Percentiles rank a stretch among this genome's conserved stretches.
Conservation (phyloP, 2,797 vertebrate genomes). For the Argya squamiceps region DNA sequence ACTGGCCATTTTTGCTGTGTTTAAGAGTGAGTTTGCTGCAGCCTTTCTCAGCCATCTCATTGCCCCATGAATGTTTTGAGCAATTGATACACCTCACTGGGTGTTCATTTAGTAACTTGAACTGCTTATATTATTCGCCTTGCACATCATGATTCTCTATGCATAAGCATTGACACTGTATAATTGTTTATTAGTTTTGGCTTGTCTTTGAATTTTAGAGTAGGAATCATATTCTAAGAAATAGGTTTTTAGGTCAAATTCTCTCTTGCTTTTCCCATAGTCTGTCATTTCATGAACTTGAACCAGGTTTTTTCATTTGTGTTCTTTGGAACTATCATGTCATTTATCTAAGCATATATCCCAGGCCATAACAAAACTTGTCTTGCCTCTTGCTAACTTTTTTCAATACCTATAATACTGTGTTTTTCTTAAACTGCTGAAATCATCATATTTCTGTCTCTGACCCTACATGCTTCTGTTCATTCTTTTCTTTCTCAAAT, state of each 20-base stretch:
- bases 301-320: constrained; percentile 35
- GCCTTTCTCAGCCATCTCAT: constrained; percentile 2
- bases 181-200: constrained; percentile 69
- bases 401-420: constrained; percentile 12
- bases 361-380: not conserved
- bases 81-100: constrained; percentile 12
- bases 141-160: constrained; percentile 22
- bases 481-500: not conserved
- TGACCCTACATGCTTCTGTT: not conserved
- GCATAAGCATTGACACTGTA: constrained; percentile 22
- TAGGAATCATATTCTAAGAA: constrained; percentile 49
- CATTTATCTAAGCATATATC: constrained; percentile 42
- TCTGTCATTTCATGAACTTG: constrained; percentile 38
- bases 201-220: constrained; percentile 34
- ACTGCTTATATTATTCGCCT: not conserved
- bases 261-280: constrained; percentile 62
- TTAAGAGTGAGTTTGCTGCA: not conserved
- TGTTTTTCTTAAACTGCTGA: constrained; percentile 12
- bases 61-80: not conserved
- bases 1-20: not conserved
- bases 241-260: constrained; percentile 67
- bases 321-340: constrained; percentile 61
- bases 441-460: not conserved
- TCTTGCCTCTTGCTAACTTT: constrained; percentile 15
- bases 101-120: constrained; percentile 57